Base-by-base conservation (phyloP, 2,888 invertebrate genomes). In the Lucinisca nassula region DNA sequence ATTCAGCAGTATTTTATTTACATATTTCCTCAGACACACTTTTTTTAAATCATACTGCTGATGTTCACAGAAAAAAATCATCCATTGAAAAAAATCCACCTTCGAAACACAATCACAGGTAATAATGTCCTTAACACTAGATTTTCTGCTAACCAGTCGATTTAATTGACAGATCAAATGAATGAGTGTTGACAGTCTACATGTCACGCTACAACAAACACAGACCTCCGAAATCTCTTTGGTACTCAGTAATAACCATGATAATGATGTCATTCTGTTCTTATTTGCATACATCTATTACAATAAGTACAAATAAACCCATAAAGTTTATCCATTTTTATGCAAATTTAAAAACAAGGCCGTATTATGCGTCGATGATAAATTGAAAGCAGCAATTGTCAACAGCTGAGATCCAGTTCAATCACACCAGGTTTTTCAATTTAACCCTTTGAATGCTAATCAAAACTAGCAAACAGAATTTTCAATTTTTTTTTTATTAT, bases 151-250 rank as follows among this genome's bases (percentile, higher is more conserved):
- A 12, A 67, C 35, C 67, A 67, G 67, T 67, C 67, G 27, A 67
- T 35, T 35, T 67, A 67, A 67, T 67, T 67, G 67, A 67, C 67
- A 67, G 67, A 67, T 67, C 67, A 67, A 67, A 67, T 67, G 67
- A 67, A 67, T 67, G 35, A 67, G 67, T 67, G 67, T 67, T 67
- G 67, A 67, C 67, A 67, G 67, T 35, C 30, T 67, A 67, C n/a
- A 67, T 67, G 67, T 67, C 35, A 67, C 67, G 35, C 67, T 67
- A 67, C 30, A 21, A 35, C 35, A 35, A 67, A 67, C 35, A 30
- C 35, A 67, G 10, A 67, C 35, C 67, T 67, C 67, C 67, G 21
- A 67, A 67, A 67, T 58, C 58, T 58, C 58, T 21, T 27, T 17
- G 58, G 27, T 58, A 24, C 58, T 58, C 58, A 8, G 27, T 58